Evolutionary conservation across 2,888 invertebrate genomes (phyloP).

Genomic region (Tetrapedia diversipes): DNA sequence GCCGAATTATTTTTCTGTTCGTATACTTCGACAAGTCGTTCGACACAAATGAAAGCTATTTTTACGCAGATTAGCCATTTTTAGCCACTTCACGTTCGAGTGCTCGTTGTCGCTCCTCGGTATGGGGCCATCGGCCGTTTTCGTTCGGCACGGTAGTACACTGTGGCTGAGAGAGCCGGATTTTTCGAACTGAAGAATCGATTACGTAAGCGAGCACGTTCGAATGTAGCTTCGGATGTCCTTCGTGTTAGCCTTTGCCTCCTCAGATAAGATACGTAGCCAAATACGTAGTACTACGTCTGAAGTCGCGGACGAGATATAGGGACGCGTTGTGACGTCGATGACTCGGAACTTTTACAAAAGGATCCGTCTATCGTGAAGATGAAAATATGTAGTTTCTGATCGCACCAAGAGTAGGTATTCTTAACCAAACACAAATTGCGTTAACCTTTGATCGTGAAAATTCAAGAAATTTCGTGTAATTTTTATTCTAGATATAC

Average conservation of each 20-base stretch:
- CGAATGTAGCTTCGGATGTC: conserved; percentile 14
- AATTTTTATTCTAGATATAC: too few species aligned
- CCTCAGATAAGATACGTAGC: conserved; percentile 35
- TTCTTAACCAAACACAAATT: too few species aligned
- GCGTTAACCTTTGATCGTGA: too few species aligned
- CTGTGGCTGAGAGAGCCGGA: too few species aligned
- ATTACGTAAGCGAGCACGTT: conserved; percentile 32
- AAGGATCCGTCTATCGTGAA: too few species aligned
- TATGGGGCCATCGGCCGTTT: background rate
- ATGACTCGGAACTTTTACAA: background rate
- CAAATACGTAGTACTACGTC: conserved; percentile 23
- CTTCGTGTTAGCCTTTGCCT: conserved; percentile 44
- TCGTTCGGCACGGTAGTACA: background rate
- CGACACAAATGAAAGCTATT: background rate
- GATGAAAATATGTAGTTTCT: too few species aligned
- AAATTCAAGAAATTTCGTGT: too few species aligned
- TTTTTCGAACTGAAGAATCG: conserved; percentile 16
- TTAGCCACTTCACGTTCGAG: too few species aligned
- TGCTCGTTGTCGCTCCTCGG: too few species aligned
- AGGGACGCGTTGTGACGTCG: background rate
- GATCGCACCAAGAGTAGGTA: too few species aligned
- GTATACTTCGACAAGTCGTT: background rate
- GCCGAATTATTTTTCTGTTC: conserved; percentile 36
- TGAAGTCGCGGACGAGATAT: background rate
- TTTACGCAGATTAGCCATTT: conserved; percentile 1